Conservation (phyloP, 2,113 vertebrate species). For the Tupaia chinensis region DNA sequence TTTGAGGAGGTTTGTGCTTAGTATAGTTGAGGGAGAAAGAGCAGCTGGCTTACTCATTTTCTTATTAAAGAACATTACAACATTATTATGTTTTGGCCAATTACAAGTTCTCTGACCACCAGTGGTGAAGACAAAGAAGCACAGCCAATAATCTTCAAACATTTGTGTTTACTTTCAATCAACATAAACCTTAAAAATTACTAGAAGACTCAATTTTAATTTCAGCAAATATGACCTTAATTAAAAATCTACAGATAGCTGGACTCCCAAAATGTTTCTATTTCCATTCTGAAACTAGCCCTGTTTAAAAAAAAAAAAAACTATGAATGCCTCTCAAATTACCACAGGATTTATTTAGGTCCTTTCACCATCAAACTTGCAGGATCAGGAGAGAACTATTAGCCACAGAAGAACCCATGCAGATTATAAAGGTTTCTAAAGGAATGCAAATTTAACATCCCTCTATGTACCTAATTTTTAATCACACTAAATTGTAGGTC, state of each 20-base stretch:
- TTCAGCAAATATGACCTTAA: slow-evolving; percentile 50
- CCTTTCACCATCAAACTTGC: slow-evolving; percentile 45
- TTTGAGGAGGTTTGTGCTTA: slow-evolving; percentile 58
- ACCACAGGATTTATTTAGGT: slow-evolving; percentile 7
- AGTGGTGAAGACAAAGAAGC: slow-evolving; percentile 40
- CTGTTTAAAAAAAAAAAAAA: slow-evolving; percentile 21
- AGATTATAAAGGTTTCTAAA: slow-evolving; percentile 55
- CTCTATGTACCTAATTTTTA: slow-evolving; percentile 37
- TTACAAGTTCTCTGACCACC: slow-evolving; percentile 60
- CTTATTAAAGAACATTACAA: slow-evolving; percentile 66
- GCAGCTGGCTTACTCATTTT: slow-evolving; percentile 58
- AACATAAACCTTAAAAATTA: slow-evolving; percentile 49
- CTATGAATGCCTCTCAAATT: slow-evolving; percentile 40
- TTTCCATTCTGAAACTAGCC: slow-evolving; percentile 33
- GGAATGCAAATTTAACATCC: slow-evolving; percentile 54
- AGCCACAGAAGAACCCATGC: background rate
- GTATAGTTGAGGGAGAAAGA: slow-evolving; percentile 48
- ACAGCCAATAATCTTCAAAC: slow-evolving; percentile 50
- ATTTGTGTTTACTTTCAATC: slow-evolving; percentile 14
- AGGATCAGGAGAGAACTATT: background rate
- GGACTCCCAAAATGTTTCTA: slow-evolving; percentile 34
- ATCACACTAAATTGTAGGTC: slow-evolving; percentile 28
- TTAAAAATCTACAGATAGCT: slow-evolving; percentile 26
- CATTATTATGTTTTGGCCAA: slow-evolving; percentile 51
- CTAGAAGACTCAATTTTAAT: slow-evolving; percentile 25